Evolutionary conservation across 2,888 invertebrate species (phyloP).

Genomic region (Zaprionus lineosus): DNA sequence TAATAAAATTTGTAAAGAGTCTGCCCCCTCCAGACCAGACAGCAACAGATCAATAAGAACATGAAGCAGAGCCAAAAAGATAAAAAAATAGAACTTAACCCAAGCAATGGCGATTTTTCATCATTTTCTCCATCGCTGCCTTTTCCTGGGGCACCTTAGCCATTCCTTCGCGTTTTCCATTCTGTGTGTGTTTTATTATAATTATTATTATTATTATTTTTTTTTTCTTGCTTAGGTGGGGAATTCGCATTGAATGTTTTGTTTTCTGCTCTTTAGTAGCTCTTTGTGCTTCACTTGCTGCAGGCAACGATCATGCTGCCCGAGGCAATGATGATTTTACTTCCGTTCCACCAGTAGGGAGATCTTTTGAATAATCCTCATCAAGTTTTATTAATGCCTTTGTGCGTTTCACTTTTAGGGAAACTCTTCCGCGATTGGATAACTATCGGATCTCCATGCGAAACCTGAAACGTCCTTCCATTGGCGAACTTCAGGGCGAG

Average conservation of each 20-base stretch:
- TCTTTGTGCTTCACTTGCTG: constrained; percentile 61
- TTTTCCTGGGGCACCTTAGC: constrained; percentile 47
- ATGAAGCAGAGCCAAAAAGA: constrained; percentile 2
- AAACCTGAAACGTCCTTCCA: constrained; percentile 90
- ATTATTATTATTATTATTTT: constrained; percentile 7
- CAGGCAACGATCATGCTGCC: constrained; percentile 62
- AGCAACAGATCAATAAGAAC: constrained; percentile 31
- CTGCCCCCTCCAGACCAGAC: constrained; percentile 27
- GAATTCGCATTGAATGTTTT: constrained; percentile 33
- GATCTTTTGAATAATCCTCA: background rate
- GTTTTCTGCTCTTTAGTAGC: constrained; percentile 24
- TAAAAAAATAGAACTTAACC: constrained; percentile 22
- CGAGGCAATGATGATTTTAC: constrained; percentile 60
- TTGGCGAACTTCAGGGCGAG: constrained; percentile 91
- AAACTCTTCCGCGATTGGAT: constrained; percentile 91
- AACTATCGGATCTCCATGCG: constrained; percentile 91
- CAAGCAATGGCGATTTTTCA: constrained; percentile 37
- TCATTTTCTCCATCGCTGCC: constrained; percentile 33
- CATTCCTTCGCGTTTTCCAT: constrained; percentile 23
- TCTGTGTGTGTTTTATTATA: constrained; percentile 61
- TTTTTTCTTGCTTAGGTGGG: background rate
- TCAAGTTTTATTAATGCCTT: constrained; percentile 4
- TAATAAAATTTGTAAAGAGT: constrained; percentile 42
- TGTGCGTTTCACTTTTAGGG: constrained; percentile 82
- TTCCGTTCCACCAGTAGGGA: constrained; percentile 68